phyloP scores from a whole-genome alignment of 2,888 invertebrate species.

The Lomographa bimaculata region DNA sequence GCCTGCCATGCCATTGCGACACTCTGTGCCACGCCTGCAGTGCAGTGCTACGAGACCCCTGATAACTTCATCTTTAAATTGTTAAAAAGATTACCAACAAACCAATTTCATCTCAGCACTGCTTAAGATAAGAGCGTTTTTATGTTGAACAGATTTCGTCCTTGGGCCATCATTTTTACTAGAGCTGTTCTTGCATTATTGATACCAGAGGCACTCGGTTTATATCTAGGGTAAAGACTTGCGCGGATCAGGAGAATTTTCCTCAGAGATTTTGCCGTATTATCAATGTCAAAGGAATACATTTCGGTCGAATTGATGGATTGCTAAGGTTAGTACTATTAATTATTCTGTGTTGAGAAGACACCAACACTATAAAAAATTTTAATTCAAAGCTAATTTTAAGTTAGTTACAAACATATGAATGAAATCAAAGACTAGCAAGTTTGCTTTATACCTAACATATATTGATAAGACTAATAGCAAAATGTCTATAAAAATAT shows the following conservation, averaged over 20 bases:
- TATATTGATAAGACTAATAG: no score
- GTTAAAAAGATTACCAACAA: slow-evolving; percentile 28
- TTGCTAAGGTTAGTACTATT: slow-evolving; percentile 3
- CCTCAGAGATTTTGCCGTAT: slow-evolving; percentile 18
- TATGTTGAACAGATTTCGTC: slow-evolving; percentile 15
- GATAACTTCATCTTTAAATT: slow-evolving; percentile 41
- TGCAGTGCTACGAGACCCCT: no score
- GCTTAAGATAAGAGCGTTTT: slow-evolving; percentile 22
- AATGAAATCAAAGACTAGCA: no score
- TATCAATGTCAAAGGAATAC: slow-evolving; percentile 22
- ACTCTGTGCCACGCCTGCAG: no score
- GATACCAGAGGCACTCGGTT: slow-evolving; percentile 43
- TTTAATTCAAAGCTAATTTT: no score
- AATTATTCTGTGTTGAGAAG: slow-evolving; percentile 6
- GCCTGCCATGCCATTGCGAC: no score
- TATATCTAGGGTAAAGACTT: slow-evolving; percentile 33
- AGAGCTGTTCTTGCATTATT: slow-evolving; percentile 47
- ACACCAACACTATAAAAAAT: no score
- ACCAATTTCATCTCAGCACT: slow-evolving; percentile 3
- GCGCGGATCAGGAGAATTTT: slow-evolving; percentile 19
- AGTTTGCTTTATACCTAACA: no score
- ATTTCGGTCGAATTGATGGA: slow-evolving; percentile 4
- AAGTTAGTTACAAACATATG: no score
- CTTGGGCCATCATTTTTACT: slow-evolving; percentile 41
- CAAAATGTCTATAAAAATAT: no score